Base-by-base conservation (phyloP, 1,140 invertebrate species). In the Macrostomum lignano region DNA sequence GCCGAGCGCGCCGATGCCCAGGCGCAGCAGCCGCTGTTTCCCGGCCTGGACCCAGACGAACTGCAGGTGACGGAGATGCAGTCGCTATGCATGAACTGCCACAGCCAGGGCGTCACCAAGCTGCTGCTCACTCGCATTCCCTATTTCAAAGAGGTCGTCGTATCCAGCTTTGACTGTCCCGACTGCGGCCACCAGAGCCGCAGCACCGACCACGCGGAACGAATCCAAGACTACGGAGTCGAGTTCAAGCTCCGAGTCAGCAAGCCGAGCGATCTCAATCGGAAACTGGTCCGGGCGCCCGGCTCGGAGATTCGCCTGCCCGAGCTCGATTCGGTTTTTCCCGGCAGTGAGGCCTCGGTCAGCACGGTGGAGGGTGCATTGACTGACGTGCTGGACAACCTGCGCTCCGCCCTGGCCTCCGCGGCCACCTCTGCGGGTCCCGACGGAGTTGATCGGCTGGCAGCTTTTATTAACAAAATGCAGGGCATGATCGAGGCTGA, bases 91-190 rank as follows among this genome's bases (percentile, higher is more conserved):
- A 63, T 93, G 47, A 71, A 74, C 41, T 96, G 88, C 52, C 67
- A 72, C 32, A 50, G 73, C 33, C 58, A 91, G 73, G 88, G 88
- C 7, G 61, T 59, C 0, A 96, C 88, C 6, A 65, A 71, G 35
- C 46, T 98, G 2, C 62, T 96, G 34, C 61, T 88, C 14, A 93
- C 84, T 0, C 72, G 71, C 49, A 96, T 96, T 41, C 88, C 88
- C 1, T 74, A 79, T 58, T 96, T 82, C 50, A 79, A 78, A 49
- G 82, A 94, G 55, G 70, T 96, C 1, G 69, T 96, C n/a, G 46
- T 98, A 0, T 81, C 82, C 64, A 93, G 84, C 0, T 98, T 96
- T 56, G 61, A 64, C 1, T 98, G 88, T 56, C 67, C 74, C 3
- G 61, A 77, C 36, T 96, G 88, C 58, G 71, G 73, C 1, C 73